Conservation (phyloP, 1,140 invertebrate genomes). For the Cyphomyrmex costatus region DNA sequence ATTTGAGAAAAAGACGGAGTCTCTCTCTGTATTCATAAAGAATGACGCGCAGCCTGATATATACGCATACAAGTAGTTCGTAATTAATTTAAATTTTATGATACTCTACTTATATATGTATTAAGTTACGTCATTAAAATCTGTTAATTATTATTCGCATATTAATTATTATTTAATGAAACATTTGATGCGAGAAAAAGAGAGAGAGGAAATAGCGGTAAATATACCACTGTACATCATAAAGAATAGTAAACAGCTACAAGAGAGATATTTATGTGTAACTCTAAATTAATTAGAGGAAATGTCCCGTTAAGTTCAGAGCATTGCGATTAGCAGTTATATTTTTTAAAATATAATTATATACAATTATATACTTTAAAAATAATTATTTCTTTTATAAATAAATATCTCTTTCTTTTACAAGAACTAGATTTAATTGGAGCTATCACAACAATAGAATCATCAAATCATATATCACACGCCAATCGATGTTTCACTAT, state of each 20-base stretch:
- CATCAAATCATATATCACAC: slow-evolving; percentile 11
- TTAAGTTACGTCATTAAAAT: not conserved
- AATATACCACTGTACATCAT: slow-evolving; percentile 2
- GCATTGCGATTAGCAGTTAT: not conserved
- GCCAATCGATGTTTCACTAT: not conserved
- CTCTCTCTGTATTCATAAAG: too few relatives aligned
- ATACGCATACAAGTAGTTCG: not conserved
- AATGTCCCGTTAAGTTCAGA: slow-evolving; percentile 11
- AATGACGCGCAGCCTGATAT: not conserved
- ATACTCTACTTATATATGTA: not conserved
- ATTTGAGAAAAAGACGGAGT: not conserved
- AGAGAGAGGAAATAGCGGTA: not conserved
- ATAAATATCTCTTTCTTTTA: not conserved
- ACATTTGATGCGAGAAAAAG: not conserved
- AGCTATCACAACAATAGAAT: not conserved
- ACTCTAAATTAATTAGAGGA: slow-evolving; percentile 18
- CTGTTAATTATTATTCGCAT: slow-evolving; percentile 34
- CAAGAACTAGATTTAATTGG: not conserved
- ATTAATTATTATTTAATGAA: slow-evolving; percentile 35
- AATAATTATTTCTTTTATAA: not conserved
- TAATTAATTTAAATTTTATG: not conserved
- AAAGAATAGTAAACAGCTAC: slow-evolving; percentile 7
- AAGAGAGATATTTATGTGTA: not conserved
- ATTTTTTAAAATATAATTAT: not conserved
- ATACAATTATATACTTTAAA: not conserved